Conservation (phyloP, 2,113 vertebrate genomes). For the Zapus hudsonius region DNA sequence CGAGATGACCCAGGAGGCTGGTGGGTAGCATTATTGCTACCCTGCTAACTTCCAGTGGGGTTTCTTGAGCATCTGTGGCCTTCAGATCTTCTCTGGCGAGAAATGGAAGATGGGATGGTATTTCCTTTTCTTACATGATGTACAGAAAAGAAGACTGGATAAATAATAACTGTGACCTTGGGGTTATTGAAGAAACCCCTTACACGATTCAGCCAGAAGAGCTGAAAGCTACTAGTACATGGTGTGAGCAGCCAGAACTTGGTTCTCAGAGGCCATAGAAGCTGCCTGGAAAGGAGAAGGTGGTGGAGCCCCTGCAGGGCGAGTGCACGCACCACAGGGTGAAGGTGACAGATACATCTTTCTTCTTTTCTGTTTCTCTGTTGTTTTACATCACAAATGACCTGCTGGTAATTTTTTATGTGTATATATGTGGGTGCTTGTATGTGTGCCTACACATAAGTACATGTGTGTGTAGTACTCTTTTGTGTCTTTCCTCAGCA, state of each 20-base stretch:
- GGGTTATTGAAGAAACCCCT: not conserved
- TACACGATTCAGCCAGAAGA: not conserved
- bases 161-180: not conserved
- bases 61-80: not conserved
- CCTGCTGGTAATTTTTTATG: too few relatives aligned
- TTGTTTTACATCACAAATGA: not conserved
- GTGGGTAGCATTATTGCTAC: not conserved
- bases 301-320: not conserved
- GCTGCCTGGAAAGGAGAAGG: too few relatives aligned
- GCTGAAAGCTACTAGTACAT: accelerated
- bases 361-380: too few relatives aligned
- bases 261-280: not conserved
- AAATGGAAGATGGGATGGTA: not conserved
- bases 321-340: too few relatives aligned
- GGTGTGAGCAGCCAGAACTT: not conserved
- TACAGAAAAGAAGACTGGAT: conserved; percentile 13
- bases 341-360: not conserved
- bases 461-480: too few relatives aligned
- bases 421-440: too few relatives aligned
- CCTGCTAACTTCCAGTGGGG: not conserved
- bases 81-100: conserved; percentile 23
- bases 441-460: too few relatives aligned
- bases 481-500: too few relatives aligned
- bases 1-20: not conserved
- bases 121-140: not conserved